A percentile compares a stretch with the other conserved stretches of the same genome.
Conservation (phyloP, 2,797 vertebrate genomes). For the Alcedo quadribrachys region DNA sequence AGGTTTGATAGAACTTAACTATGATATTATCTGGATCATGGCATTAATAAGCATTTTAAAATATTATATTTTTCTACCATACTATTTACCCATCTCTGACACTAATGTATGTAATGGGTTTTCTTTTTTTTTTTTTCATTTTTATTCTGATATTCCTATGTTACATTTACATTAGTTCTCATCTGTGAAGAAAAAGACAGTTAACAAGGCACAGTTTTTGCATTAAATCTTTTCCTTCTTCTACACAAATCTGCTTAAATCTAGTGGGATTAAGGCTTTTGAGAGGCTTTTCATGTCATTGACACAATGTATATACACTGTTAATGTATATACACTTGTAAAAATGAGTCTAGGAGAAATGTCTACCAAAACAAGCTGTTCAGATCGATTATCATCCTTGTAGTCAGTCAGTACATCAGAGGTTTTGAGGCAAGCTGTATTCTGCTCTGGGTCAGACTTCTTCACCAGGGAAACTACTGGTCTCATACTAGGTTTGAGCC, state of each 20-base stretch:
- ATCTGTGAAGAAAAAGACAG: not conserved
- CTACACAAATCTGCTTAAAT: not conserved
- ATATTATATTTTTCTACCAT: not conserved
- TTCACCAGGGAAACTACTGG: not conserved
- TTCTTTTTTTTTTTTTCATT: not conserved
- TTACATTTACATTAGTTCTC: not conserved
- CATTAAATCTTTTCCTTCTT: not conserved
- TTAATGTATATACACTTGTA: not conserved
- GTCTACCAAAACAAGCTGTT: not conserved
- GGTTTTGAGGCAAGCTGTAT: not conserved
- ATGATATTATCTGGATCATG: not conserved
- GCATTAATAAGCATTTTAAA: not conserved
- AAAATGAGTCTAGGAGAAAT: not conserved
- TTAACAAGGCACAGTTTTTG: not conserved
- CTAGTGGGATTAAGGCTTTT: not conserved
- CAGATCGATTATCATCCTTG: not conserved
- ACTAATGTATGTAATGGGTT: rapidly evolving
- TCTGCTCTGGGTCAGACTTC: not conserved
- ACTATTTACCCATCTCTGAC: not conserved
- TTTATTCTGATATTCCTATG: not conserved
- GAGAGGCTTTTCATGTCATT: not conserved
- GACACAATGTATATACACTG: not conserved
- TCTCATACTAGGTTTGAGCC: not conserved
- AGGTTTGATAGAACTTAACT: not conserved
- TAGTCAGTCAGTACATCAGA: not conserved